These are phyloP conservation scores for Neopipo cinnamomea DNA, from an alignment of 2,113 vertebrate species.

Conservation along the genomic window DNA sequence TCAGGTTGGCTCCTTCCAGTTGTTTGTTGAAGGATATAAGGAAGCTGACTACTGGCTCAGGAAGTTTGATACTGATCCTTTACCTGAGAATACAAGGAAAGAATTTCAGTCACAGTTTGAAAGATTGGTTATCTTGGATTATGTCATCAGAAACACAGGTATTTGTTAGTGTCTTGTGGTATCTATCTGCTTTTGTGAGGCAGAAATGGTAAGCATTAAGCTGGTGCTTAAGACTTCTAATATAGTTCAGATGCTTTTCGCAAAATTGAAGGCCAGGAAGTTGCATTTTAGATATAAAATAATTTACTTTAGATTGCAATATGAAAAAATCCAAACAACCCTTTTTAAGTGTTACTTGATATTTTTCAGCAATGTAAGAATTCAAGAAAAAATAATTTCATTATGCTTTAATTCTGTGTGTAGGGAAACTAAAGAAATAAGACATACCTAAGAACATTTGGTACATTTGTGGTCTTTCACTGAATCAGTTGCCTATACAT, in stretches of 20 bases:
- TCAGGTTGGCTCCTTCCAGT: slow-evolving; percentile 97
- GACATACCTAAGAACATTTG: not conserved
- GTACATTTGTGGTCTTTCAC: not conserved
- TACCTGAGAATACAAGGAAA: slow-evolving; percentile 96
- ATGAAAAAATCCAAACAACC: not conserved
- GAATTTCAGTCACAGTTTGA: slow-evolving; percentile 97
- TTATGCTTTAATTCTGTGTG: not conserved
- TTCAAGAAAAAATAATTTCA: not conserved
- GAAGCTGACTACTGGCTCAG: slow-evolving; percentile 96
- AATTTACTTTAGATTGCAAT: not conserved
- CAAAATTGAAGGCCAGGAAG: not conserved
- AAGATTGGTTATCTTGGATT: slow-evolving; percentile 92
- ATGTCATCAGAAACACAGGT: slow-evolving; percentile 97
- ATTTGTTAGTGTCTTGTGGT: not conserved
- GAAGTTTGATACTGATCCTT: slow-evolving; percentile 93
- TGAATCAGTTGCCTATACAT: not conserved
- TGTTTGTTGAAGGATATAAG: slow-evolving; percentile 94
- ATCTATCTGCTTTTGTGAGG: not conserved
- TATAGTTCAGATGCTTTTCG: not conserved
- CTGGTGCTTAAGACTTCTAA: not conserved
- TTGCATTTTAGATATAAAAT: not conserved
- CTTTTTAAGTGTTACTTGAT: not conserved
- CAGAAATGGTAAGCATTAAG: not conserved
- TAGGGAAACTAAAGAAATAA: not conserved
- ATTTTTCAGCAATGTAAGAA: not conserved